phyloP scores from a whole-genome alignment of 2,113 vertebrate genomes.

The Dasyprocta punctata region DNA sequence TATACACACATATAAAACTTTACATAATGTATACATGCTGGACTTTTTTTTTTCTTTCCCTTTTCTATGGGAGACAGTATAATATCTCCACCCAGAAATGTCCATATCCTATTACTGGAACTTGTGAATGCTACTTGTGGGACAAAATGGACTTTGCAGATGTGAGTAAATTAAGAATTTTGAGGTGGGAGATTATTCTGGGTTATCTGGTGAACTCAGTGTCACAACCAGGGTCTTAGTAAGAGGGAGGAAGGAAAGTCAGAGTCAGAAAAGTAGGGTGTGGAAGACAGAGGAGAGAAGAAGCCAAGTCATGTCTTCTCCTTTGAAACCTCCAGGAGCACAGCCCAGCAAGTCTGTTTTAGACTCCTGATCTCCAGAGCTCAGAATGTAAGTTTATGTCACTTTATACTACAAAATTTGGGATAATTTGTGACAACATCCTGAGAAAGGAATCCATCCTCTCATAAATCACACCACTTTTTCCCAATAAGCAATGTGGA shows the following conservation, averaged over 20 bases:
- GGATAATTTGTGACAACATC: background rate
- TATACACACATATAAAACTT: background rate
- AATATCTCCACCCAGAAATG: background rate
- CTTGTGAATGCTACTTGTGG: background rate
- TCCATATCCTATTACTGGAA: background rate
- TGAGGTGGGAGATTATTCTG: too few relatives aligned
- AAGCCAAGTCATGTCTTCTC: rapidly evolving
- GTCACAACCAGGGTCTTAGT: background rate
- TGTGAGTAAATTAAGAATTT: background rate
- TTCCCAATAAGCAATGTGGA: too few relatives aligned
- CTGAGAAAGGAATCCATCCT: background rate
- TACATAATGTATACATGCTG: rapidly evolving
- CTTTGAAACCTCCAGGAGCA: rapidly evolving
- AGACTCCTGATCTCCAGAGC: background rate
- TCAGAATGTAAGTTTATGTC: background rate
- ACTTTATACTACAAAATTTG: background rate
- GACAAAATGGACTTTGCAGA: background rate
- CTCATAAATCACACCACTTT: background rate
- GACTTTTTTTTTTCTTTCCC: background rate
- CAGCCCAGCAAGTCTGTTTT: background rate
- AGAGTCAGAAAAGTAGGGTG: background rate
- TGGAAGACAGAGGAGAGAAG: rapidly evolving
- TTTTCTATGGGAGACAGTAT: background rate
- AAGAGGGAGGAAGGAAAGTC: background rate
- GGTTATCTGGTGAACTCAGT: background rate